phyloP scores from a whole-genome alignment of 2,113 vertebrate species.

The Amazona vittata region DNA sequence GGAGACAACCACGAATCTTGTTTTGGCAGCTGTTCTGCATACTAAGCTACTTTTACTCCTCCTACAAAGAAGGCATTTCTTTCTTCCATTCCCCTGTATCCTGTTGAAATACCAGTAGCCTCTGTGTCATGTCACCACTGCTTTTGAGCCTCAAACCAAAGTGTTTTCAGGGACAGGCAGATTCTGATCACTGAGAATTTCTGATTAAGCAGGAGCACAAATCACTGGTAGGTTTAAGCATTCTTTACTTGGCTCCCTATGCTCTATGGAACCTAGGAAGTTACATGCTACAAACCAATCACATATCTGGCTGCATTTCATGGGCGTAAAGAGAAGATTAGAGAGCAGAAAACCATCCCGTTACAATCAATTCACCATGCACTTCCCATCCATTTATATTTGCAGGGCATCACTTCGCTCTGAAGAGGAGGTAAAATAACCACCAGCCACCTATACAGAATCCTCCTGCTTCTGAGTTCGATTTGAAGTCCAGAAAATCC shows the following conservation, averaged over 20 bases:
- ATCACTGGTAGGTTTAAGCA: neutral
- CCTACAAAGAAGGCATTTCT: neutral
- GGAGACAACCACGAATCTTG: rapidly evolving
- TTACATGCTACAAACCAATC: neutral
- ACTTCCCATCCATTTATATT: neutral
- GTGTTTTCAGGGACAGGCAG: neutral
- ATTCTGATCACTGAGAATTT: neutral
- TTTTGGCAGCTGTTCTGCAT: neutral
- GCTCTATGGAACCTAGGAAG: neutral
- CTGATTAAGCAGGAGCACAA: neutral
- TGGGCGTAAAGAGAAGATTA: neutral
- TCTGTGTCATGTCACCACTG: neutral
- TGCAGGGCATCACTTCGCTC: neutral
- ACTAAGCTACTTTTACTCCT: slow-evolving; percentile 1
- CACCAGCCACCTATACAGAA: neutral
- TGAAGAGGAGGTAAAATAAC: neutral
- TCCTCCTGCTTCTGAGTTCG: neutral
- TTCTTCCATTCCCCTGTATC: neutral
- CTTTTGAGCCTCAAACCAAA: neutral
- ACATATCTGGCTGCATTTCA: neutral
- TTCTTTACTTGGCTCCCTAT: neutral
- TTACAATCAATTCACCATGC: neutral
- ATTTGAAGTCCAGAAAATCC: neutral
- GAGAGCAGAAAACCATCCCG: neutral
- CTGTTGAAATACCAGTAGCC: neutral